Evolutionary conservation across 2,113 vertebrate species (phyloP), one percentile per base, ranked within the genome.

Genomic region (Myrmophylax atrothorax): DNA sequence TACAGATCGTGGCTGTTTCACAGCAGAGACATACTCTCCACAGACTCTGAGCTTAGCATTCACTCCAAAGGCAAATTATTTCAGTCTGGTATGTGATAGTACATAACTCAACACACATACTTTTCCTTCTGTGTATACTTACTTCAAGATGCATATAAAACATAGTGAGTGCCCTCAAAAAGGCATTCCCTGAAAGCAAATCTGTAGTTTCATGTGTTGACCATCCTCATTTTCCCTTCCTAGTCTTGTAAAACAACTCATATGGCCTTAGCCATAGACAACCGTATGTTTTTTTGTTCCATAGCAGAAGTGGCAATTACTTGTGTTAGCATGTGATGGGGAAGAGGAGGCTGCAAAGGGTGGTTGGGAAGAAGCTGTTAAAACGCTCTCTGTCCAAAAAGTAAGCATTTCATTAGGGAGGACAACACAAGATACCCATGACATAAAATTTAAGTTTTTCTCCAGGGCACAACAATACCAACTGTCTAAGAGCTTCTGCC

Each of bases 231-330:
- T 67, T 76, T 63, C 42, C 22, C 25, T 66, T 79, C 23, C 25
- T 73, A 4, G 52, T 82, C 10, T 63, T 55, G 22, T 46, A 62
- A 62, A 4, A 3, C 60, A 79, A 88, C 49, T 67, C 35, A 23
- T 11, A 15, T 5, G 24, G 60, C n/a, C 33, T 60, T 59, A 72
- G 37, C 25, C 4, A 14, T 8, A 53, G 56, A 66, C 10, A 84
- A 37, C 8, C 1, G 0, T 37, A 0, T 9, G 15, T 53, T 37
- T n/a, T 37, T 33, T 55, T 69, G 81, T 62, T 18, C 20, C 3
- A 1, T 23, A 47, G 56, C 35, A 92, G 59, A 31, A 35, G 47
- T 18, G 44, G 47, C 18, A 24, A 69, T 72, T 89, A 20, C 6
- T 63, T 31, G 18, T 38, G 18, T 66, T 53, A 77, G 19, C 7